Evolutionary conservation across 53 echinoderm and acorn worm species (phyloP).

Genomic region (Antedon mediterranea): DNA sequence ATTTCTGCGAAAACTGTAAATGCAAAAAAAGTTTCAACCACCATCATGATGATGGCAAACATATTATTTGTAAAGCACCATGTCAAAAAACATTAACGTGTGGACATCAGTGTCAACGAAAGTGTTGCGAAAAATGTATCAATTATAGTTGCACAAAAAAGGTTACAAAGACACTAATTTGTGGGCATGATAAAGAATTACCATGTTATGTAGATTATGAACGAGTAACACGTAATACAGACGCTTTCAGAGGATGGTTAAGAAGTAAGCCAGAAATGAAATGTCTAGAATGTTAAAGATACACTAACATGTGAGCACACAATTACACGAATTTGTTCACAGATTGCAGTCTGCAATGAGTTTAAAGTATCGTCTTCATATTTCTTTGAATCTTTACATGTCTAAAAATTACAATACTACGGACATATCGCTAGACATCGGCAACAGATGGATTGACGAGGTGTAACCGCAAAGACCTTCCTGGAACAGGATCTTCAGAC

Average conservation of each 20-base stretch:
- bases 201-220: neutral
- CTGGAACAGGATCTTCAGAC: no score
- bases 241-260: no score
- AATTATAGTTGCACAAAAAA: slow-evolving; percentile 1
- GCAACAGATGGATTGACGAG: no score
- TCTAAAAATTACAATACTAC: no score
- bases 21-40: neutral
- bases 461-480: no score
- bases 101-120: neutral
- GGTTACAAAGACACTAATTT: slow-evolving; percentile 10
- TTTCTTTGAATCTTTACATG: no score
- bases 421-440: no score
- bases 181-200: neutral
- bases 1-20: slow-evolving; percentile 13
- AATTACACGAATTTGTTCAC: no score
- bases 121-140: neutral
- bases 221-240: neutral
- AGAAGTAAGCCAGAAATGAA: neutral
- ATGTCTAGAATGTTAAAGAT: slow-evolving; percentile 12
- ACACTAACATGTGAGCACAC: slow-evolving; percentile 41
- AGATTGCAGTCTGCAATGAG: no score
- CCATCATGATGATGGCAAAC: slow-evolving; percentile 13
- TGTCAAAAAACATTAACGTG: no score
- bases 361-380: no score
- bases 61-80: slow-evolving; percentile 26